phyloP scores from a whole-genome alignment of 2,888 invertebrate species.

The Stenchaetothrips biformis region DNA sequence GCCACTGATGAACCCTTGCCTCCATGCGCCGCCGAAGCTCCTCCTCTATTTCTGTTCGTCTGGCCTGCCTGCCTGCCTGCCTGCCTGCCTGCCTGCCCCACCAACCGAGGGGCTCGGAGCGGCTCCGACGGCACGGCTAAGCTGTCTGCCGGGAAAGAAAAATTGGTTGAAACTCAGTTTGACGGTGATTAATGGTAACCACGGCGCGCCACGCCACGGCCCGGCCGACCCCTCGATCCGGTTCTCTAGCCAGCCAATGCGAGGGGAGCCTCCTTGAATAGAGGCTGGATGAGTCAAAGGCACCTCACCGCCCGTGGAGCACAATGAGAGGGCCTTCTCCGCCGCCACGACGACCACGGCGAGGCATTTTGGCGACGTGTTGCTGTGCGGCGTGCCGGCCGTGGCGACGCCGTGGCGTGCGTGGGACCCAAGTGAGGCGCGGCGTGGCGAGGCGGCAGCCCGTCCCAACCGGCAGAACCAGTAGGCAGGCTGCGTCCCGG shows the following conservation, averaged over 20 bases:
- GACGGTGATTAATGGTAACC: conserved; percentile 15
- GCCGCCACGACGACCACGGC: not conserved
- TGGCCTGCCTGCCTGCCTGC: too few relatives aligned
- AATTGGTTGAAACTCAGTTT: conserved; percentile 22
- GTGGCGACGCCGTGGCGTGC: not conserved
- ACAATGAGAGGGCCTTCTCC: not conserved
- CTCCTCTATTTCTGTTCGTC: conserved; percentile 19
- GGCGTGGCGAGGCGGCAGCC: too few relatives aligned
- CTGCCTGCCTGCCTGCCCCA: not conserved
- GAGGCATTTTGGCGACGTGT: not conserved
- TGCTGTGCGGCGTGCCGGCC: not conserved
- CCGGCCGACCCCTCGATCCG: not conserved
- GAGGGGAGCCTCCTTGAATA: not conserved
- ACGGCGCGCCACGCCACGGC: conserved; percentile 1
- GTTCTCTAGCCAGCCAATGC: not conserved
- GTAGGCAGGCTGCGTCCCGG: too few relatives aligned
- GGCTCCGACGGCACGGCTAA: not conserved
- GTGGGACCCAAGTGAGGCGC: not conserved
- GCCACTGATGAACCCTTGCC: not conserved
- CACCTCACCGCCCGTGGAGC: not conserved
- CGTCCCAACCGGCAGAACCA: too few relatives aligned
- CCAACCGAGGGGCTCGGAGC: not conserved
- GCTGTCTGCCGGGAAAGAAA: conserved; percentile 9
- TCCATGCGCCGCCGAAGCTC: conserved; percentile 9
- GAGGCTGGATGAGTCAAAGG: not conserved